These are phyloP conservation scores for Gryon sp. DNA, from an alignment of 1,140 invertebrate species.

Conservation along the genomic window DNA sequence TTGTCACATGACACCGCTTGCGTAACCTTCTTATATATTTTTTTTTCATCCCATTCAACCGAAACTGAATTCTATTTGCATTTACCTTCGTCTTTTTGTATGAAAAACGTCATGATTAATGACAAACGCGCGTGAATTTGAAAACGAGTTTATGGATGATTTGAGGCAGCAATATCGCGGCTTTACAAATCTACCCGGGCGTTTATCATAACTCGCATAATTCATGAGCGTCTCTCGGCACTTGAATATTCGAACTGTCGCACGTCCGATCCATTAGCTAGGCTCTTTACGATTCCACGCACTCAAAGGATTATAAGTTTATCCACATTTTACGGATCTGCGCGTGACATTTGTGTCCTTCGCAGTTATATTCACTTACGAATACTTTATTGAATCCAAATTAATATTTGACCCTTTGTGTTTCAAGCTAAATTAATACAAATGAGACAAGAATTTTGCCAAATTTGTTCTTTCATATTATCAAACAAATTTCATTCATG, in stretches of 20 bases:
- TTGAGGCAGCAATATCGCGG: slow-evolving; percentile 39
- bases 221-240: slow-evolving; percentile 61
- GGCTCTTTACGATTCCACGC: slow-evolving; percentile 61
- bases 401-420: slow-evolving; percentile 30
- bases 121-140: slow-evolving; percentile 43
- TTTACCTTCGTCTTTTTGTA: slow-evolving; percentile 31
- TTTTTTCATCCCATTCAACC: background rate
- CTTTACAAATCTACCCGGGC: slow-evolving; percentile 45
- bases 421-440: slow-evolving; percentile 9
- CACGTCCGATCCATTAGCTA: slow-evolving; percentile 60
- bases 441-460: slow-evolving; percentile 8
- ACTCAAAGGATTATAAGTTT: slow-evolving; percentile 58
- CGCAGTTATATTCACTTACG: slow-evolving; percentile 46
- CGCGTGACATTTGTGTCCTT: slow-evolving; percentile 53
- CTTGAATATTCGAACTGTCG: slow-evolving; percentile 61
- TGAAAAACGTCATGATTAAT: slow-evolving; percentile 56
- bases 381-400: slow-evolving; percentile 56
- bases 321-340: slow-evolving; percentile 41
- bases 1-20: slow-evolving; percentile 14
- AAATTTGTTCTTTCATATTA: slow-evolving; percentile 26
- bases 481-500: background rate
- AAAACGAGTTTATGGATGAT: slow-evolving; percentile 34
- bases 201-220: slow-evolving; percentile 66
- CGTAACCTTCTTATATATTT: slow-evolving; percentile 1
- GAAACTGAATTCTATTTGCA: slow-evolving; percentile 38